These are phyloP conservation scores for Anguilla rostrata DNA, from an alignment of 2,113 vertebrate genomes.

Conservation along the genomic window DNA sequence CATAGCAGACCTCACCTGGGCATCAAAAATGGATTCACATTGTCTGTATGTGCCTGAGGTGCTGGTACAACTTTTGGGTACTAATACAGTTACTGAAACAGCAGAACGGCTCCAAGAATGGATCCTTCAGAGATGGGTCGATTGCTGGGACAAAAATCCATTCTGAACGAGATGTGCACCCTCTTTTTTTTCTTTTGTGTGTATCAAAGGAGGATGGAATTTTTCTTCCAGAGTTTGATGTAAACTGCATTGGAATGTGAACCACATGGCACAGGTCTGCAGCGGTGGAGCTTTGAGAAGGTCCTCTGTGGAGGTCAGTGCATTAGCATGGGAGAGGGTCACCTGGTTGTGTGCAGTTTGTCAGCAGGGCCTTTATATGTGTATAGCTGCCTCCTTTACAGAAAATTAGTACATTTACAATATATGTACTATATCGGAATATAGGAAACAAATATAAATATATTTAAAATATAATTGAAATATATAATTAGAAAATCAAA, in stretches of 20 bases:
- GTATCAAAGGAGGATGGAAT: constrained; percentile 71
- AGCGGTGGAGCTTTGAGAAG: constrained; percentile 44
- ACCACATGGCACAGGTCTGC: constrained; percentile 65
- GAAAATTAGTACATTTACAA: no score
- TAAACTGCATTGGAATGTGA: constrained; percentile 69
- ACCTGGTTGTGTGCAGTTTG: background rate
- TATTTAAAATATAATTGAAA: no score
- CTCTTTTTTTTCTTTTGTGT: constrained; percentile 68
- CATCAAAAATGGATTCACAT: no score
- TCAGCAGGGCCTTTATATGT: no score
- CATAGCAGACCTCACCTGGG: no score
- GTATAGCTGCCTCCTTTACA: no score
- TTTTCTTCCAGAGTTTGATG: constrained; percentile 63
- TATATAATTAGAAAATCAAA: no score
- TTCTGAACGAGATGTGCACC: constrained; percentile 32
- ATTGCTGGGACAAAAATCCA: constrained; percentile 24
- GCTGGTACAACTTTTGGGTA: constrained; percentile 28
- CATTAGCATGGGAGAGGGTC: background rate
- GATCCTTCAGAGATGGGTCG: constrained; percentile 56
- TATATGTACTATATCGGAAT: no score
- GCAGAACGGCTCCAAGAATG: constrained; percentile 43
- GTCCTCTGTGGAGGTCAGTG: background rate
- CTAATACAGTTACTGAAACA: constrained; percentile 11
- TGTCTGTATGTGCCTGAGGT: constrained; percentile 20
- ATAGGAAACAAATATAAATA: no score